Evolutionary conservation across 2,797 vertebrate species (phyloP).

Genomic region (Sebastes glaucus): DNA sequence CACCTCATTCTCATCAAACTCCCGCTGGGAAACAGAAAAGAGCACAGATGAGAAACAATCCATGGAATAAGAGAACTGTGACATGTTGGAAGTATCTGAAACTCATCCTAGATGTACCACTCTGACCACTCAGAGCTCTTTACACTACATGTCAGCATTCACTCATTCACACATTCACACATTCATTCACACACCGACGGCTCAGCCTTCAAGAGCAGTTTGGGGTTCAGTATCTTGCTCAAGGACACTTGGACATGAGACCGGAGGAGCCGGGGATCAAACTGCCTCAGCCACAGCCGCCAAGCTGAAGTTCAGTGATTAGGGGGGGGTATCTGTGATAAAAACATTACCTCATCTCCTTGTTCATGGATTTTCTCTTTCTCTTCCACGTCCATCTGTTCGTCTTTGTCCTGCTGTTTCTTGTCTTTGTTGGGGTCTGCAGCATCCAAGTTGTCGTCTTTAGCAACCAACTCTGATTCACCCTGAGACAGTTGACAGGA

Average conservation of each 20-base stretch:
- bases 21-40: constrained; percentile 80
- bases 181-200: no score
- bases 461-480: constrained; percentile 93
- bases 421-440: constrained; percentile 86
- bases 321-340: not conserved
- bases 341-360: constrained; percentile 87
- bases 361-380: constrained; percentile 93
- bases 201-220: no score
- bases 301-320: no score
- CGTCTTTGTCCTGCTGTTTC: constrained; percentile 82
- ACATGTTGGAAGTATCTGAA: not conserved
- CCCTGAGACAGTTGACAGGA: constrained; percentile 75
- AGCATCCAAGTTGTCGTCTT: constrained; percentile 89
- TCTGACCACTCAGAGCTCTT: no score
- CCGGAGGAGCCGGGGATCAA: no score
- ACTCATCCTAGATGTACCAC: not conserved
- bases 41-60: not conserved
- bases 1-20: constrained; percentile 95
- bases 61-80: not conserved
- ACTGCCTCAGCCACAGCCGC: no score
- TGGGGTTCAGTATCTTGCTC: not conserved
- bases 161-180: no score
- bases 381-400: constrained; percentile 75
- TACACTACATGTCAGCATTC: not conserved
- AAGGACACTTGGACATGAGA: no score